Evolutionary conservation across 2,797 vertebrate species (phyloP).

Genomic region (Notolabrus celidotus): DNA sequence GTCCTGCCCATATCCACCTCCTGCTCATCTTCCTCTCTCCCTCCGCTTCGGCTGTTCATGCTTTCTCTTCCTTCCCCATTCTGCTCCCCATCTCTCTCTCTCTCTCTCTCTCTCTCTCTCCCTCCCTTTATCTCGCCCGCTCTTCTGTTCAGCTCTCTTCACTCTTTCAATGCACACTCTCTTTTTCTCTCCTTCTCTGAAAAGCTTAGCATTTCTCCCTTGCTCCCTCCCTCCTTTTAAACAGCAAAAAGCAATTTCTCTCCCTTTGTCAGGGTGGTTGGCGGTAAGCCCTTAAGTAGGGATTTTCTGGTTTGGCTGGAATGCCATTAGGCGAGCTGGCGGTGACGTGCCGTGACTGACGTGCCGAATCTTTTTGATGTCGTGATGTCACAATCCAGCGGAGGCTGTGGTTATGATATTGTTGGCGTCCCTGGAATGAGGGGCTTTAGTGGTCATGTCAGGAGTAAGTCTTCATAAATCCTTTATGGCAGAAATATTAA

Average conservation of each 20-base stretch:
- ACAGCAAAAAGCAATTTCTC: slow-evolving; percentile 86
- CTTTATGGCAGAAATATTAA: slow-evolving; percentile 85
- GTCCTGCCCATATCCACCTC: slow-evolving; percentile 16
- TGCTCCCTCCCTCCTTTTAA: slow-evolving; percentile 76
- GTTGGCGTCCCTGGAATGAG: slow-evolving; percentile 76
- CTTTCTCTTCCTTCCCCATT: slow-evolving; percentile 45
- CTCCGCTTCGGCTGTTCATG: slow-evolving; percentile 34
- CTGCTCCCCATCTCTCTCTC: slow-evolving; percentile 67
- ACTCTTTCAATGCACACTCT: slow-evolving; percentile 45
- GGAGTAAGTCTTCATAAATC: slow-evolving; percentile 85
- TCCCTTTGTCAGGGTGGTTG: slow-evolving; percentile 82
- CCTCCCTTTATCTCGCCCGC: slow-evolving; percentile 60
- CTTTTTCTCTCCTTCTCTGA: slow-evolving; percentile 41
- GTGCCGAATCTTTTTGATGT: slow-evolving; percentile 83
- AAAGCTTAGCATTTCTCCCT: slow-evolving; percentile 74
- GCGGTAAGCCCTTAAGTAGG: slow-evolving; percentile 84
- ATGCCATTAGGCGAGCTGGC: slow-evolving; percentile 83
- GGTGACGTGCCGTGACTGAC: slow-evolving; percentile 83
- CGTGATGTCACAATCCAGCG: slow-evolving; percentile 82
- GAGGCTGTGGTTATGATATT: slow-evolving; percentile 81
- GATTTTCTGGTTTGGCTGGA: slow-evolving; percentile 86
- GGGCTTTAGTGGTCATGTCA: slow-evolving; percentile 82
- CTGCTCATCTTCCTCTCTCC: slow-evolving; percentile 50
- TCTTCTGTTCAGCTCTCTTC: slow-evolving; percentile 57
- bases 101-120: slow-evolving; percentile 41